Evolutionary conservation across 64 coral and sea anemone species (phyloP), one percentile per base, ranked within the genome.

Genomic region (Stichodactyla mertensii): DNA sequence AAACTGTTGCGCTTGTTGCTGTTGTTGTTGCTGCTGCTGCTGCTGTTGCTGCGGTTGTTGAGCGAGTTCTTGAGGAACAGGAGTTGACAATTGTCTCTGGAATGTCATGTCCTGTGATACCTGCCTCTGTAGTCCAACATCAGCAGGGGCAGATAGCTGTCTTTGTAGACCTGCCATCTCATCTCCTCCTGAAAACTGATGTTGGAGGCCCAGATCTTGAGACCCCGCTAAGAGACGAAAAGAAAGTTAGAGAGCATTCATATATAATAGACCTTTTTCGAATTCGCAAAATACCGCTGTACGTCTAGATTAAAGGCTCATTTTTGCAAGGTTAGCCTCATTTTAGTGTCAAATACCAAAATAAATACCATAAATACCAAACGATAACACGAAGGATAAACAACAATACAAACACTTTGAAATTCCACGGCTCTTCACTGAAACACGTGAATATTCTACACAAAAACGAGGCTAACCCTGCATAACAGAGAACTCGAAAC

Each of bases 41-140:
- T 91, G 89, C 20, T 91, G 90, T 87, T 92, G 90, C 51, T 92
- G 90, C 61, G 51, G 19, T 45, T 92, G 90, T 83, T 92, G 90
- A 52, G 90, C 6, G 11, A 92, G 53, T 52, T 92, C 90, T 61
- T 92, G 90, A 31, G 86, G 84, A 1, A 52, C 90, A 67, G 90
- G 84, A 22, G 89, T 87, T 0, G 89, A 92, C 7, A 92, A 22
- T 24, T 92, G 90, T 8, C 90, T 67, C 15, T 86, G 86, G 71
- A 92, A 92, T 6, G 83, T 64, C 24, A 89, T 89, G n/a, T 89
- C 88, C 18, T 89, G 88, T 22, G 88, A 61, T 26, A 83, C 59
- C n/a, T 88, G 87, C 62, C 87, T 60, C 77, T 88, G 87, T 19
- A 82, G 13, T 6, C 87, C 87, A 51, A 88, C 52, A 82, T 88